Evolutionary conservation across 2,888 invertebrate genomes (phyloP), one percentile per base, ranked within the genome.

Genomic region (Lamproptera curius): DNA sequence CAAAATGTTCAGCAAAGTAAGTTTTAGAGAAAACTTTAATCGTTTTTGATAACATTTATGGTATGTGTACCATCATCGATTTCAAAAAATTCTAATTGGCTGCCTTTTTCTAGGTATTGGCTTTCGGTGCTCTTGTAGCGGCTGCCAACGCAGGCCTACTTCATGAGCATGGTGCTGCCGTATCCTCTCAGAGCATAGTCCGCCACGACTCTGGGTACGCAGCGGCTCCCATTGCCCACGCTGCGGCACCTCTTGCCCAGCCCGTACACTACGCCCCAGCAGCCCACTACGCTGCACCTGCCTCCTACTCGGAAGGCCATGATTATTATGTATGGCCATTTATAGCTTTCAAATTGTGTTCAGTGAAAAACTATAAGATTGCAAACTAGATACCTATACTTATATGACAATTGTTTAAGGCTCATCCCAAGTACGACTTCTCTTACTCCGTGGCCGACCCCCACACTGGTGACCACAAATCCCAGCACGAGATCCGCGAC

Each of bases 381-480:
- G n/a, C 10, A 2, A 28, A 10, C n/a, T n/a, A n/a, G n/a, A n/a
- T n/a, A n/a, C n/a, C n/a, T n/a, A 28, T 5, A 28, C 6, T 9
- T 10, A 5, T 28, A 10, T n/a, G 6, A 28, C n/a, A 13, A 1
- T 35, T 38, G 8, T 53, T 51, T 10, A 26, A 83, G 78, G 70
- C 79, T 39, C 70, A 83, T 53, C 81, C 83, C 15, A 83, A 67
- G 54, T 72, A 72, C 56, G 65, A 73, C 59, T 83, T 69, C 63
- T 73, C 74, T 37, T 85, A 86, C 65, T 81, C 80, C 45, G 85
- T 86, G 41, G 66, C 76, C 26, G 86, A 86, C 61, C 73, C 74
- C n/a, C 84, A 88, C 55, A 86, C 87, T 40, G 89, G 87, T 11
- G 86, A 88, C 69, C 78, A 84, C 62, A 87, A 88, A 63, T 64